Percentiles rank a stretch among this genome's conserved stretches.
These are phyloP conservation scores for Drosophila eohydei DNA, from an alignment of 2,888 invertebrate genomes.

Conservation along the genomic window DNA sequence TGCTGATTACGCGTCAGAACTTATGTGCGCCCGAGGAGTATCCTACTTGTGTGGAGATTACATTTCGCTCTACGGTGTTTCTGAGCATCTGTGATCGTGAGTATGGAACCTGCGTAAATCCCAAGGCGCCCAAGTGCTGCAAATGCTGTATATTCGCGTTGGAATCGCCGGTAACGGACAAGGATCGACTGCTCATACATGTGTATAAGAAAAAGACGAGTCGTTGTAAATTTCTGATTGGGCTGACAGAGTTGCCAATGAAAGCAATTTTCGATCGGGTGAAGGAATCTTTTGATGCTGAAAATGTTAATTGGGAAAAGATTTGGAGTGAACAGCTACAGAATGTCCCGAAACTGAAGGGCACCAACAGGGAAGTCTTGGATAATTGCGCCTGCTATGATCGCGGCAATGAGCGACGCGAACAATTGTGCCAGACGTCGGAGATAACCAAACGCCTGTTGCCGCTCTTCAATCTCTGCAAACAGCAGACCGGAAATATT, in stretches of 20 bases:
- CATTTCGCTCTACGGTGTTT: constrained; percentile 83
- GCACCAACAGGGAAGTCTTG: constrained; percentile 41
- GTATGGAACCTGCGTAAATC: constrained; percentile 78
- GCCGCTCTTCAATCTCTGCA: constrained; percentile 81
- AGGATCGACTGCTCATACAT: constrained; percentile 80
- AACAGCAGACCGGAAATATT: constrained; percentile 82
- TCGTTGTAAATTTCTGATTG: constrained; percentile 84
- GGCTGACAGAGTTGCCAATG: constrained; percentile 79
- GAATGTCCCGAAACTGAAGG: constrained; percentile 64
- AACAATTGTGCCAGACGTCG: constrained; percentile 80
- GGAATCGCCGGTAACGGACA: constrained; percentile 77
- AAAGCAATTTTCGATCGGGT: constrained; percentile 82
- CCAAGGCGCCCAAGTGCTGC: constrained; percentile 74
- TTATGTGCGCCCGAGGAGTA: constrained; percentile 84
- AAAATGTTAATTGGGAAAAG: constrained; percentile 79
- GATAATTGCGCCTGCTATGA: constrained; percentile 78
- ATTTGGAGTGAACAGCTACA: constrained; percentile 49
- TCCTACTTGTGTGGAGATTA: constrained; percentile 83
- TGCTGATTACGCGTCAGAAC: constrained; percentile 82
- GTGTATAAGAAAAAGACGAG: constrained; percentile 83
- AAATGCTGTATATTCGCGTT: constrained; percentile 83
- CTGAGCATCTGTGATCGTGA: constrained; percentile 83
- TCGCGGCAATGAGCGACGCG: constrained; percentile 58
- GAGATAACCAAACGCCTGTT: constrained; percentile 81
- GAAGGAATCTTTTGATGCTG: constrained; percentile 73